Percentiles rank a stretch among this genome's conserved stretches.
Conservation (phyloP, 2,888 invertebrate species). For the Ennomos fuscantarius region DNA sequence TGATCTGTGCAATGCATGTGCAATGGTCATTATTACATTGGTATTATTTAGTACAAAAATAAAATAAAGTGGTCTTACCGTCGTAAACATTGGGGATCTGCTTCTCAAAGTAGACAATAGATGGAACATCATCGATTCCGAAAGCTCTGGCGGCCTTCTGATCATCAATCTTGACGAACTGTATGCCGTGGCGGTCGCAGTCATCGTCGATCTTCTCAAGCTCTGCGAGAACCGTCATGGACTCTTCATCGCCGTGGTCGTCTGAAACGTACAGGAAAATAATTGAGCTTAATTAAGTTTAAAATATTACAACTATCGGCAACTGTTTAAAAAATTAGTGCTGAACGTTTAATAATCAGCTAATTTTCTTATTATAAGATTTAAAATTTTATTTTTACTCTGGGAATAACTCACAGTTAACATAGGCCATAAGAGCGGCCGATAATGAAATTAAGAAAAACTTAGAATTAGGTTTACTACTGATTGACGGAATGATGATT, state of each 20-base stretch:
- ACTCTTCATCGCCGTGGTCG: constrained; percentile 95
- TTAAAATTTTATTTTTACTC: no score
- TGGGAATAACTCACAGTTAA: no score
- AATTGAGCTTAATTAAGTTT: neutral
- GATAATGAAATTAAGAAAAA: no score
- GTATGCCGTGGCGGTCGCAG: constrained; percentile 95
- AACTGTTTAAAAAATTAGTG: no score
- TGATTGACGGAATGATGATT: neutral
- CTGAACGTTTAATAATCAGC: no score
- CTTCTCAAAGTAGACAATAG: constrained; percentile 97
- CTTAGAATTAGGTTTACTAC: no score
- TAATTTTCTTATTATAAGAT: no score
- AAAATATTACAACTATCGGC: no score
- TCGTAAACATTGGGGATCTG: constrained; percentile 97
- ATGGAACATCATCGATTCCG: constrained; percentile 93
- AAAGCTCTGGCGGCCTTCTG: constrained; percentile 92
- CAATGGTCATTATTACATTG: no score
- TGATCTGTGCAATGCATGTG: no score
- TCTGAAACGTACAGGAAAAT: constrained; percentile 81
- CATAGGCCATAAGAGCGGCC: no score
- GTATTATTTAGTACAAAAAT: no score
- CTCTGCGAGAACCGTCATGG: constrained; percentile 93
- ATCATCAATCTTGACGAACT: constrained; percentile 97
- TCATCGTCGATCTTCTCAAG: constrained; percentile 97
- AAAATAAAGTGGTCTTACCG: constrained; percentile 80